Conservation (phyloP, 2,797 vertebrate species). For the Enteromius fasciolatus region DNA sequence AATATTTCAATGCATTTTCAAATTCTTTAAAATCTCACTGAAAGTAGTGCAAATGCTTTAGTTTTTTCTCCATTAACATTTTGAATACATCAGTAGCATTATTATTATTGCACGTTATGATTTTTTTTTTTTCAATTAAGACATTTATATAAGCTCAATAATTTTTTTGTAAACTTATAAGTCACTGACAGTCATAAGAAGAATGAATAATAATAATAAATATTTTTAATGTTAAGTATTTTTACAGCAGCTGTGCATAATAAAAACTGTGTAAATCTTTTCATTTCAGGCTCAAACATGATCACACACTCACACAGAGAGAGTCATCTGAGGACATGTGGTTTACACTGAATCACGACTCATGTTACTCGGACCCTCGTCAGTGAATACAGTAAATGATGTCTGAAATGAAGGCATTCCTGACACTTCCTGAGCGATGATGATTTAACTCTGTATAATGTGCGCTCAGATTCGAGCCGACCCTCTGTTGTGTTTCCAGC, state of each 20-base stretch:
- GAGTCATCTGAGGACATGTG: constrained; percentile 39
- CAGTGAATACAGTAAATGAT: constrained; percentile 2
- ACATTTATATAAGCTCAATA: background rate
- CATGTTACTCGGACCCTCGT: background rate
- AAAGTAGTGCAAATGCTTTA: background rate
- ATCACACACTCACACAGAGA: background rate
- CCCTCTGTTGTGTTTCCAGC: constrained; percentile 1
- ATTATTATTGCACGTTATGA: background rate
- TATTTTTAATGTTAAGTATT: background rate
- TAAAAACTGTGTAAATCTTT: background rate
- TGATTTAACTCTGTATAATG: background rate
- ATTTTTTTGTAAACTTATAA: background rate
- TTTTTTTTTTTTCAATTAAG: no score
- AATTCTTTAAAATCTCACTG: background rate
- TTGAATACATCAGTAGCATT: background rate
- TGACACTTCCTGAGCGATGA: constrained; percentile 10
- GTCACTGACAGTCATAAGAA: background rate
- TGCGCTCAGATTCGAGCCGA: background rate
- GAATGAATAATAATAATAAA: background rate
- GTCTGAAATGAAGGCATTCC: background rate
- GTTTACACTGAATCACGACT: constrained; percentile 31
- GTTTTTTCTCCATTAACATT: background rate
- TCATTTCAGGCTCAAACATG: background rate
- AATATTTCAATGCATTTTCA: background rate
- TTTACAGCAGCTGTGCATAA: background rate